phyloP scores from a whole-genome alignment of 2,113 vertebrate species.

The Carassius auratus region DNA sequence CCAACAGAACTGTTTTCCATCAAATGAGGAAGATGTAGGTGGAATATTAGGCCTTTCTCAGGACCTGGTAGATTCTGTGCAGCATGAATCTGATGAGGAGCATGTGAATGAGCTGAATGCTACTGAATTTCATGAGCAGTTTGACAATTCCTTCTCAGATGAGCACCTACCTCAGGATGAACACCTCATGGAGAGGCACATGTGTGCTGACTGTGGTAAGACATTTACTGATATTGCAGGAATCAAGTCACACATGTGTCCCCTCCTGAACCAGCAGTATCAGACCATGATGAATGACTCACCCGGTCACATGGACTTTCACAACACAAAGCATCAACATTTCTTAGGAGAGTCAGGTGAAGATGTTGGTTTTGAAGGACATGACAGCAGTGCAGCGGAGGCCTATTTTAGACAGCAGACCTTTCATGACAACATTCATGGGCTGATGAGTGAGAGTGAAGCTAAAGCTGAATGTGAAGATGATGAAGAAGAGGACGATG shows the following conservation, averaged over 20 bases:
- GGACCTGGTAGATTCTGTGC: slow-evolving; percentile 48
- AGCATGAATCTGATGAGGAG: slow-evolving; percentile 51
- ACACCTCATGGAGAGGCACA: slow-evolving; percentile 74
- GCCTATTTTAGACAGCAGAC: slow-evolving; percentile 57
- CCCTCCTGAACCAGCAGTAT: slow-evolving; percentile 62
- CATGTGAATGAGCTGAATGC: slow-evolving; percentile 41
- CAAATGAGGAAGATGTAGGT: slow-evolving; percentile 53
- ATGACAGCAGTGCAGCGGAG: slow-evolving; percentile 56
- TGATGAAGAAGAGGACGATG: slow-evolving; percentile 66
- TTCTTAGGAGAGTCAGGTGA: slow-evolving; percentile 54
- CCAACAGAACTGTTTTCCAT: slow-evolving; percentile 65
- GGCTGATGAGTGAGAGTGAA: slow-evolving; percentile 50
- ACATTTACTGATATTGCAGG: slow-evolving; percentile 77
- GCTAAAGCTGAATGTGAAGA: slow-evolving; percentile 54
- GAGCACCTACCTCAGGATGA: slow-evolving; percentile 72
- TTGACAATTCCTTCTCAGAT: slow-evolving; percentile 66
- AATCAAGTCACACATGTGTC: slow-evolving; percentile 76
- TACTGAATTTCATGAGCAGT: slow-evolving; percentile 62
- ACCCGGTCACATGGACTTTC: slow-evolving; percentile 58
- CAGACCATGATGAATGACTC: slow-evolving; percentile 53
- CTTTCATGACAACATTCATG: slow-evolving; percentile 58
- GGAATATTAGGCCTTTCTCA: slow-evolving; percentile 53
- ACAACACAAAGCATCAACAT: slow-evolving; percentile 54
- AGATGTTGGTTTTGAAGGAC: slow-evolving; percentile 58
- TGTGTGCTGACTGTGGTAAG: slow-evolving; percentile 80